These are phyloP conservation scores for Drosophila subobscura DNA, from an alignment of 1,140 invertebrate species.

Conservation along the genomic window DNA sequence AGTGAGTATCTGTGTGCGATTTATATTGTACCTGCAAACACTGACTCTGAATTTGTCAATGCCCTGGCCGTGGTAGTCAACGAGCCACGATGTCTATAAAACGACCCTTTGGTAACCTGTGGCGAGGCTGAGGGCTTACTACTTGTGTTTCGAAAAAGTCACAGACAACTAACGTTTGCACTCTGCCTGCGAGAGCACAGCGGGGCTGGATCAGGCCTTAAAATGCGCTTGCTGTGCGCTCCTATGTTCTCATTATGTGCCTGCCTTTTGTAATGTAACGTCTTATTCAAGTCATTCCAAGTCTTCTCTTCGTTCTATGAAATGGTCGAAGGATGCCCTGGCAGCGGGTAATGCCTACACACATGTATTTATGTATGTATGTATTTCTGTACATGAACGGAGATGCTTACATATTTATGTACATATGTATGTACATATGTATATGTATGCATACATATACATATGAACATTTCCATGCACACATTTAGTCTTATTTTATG, in stretches of 20 bases:
- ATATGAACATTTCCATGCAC: constrained; percentile 11
- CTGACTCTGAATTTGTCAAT: constrained; percentile 39
- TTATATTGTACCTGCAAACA: constrained; percentile 18
- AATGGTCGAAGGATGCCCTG: constrained; percentile 30
- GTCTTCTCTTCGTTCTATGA: constrained; percentile 33
- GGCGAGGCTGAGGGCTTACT: constrained; percentile 5
- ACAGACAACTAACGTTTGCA: constrained; percentile 10
- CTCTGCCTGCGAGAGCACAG: constrained; percentile 30
- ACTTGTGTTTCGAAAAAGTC: constrained; percentile 25
- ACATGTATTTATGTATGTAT: constrained; percentile 1
- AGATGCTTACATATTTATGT: constrained; percentile 11
- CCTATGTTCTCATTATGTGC: constrained; percentile 50
- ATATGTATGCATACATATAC: constrained; percentile 24
- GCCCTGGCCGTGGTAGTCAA: constrained; percentile 10
- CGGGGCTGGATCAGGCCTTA: constrained; percentile 28
- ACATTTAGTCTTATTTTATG: constrained; percentile 59
- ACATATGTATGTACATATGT: constrained; percentile 18
- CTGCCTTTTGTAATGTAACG: constrained; percentile 68
- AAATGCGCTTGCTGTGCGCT: constrained; percentile 41
- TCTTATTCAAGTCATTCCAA: constrained; percentile 70
- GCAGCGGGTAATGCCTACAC: constrained; percentile 19
- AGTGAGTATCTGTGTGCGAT: constrained; percentile 23
- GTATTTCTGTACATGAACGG: not conserved
- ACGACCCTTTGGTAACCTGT: constrained; percentile 35
- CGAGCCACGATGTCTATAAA: constrained; percentile 4